A percentile compares a stretch with the other conserved stretches of the same genome.
These are phyloP conservation scores for Pelosia muscerda DNA, from an alignment of 2,888 invertebrate species.

Conservation along the genomic window DNA sequence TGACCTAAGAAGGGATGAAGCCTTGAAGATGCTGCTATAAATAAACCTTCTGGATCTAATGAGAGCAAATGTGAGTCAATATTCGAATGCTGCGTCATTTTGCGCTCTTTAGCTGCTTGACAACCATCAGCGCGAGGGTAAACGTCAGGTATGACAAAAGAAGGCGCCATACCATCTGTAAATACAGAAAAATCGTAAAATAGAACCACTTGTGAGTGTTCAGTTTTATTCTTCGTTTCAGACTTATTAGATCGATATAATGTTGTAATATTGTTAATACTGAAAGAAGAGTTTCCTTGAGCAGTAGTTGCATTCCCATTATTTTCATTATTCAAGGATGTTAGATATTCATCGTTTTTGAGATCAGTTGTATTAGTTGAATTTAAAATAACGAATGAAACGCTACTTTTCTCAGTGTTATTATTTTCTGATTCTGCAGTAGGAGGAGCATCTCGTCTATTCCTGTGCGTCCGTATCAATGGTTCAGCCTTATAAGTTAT, in stretches of 20 bases:
- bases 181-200: constrained; percentile 66
- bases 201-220: constrained; percentile 58
- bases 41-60: constrained; percentile 69
- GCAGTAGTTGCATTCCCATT: constrained; percentile 14
- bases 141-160: constrained; percentile 50
- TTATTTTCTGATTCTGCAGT: constrained; percentile 25
- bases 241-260: constrained; percentile 32
- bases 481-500: constrained; percentile 33
- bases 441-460: constrained; percentile 57
- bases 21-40: constrained; percentile 68
- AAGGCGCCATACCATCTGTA: constrained; percentile 55
- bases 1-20: constrained; percentile 72
- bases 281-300: constrained; percentile 15
- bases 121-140: constrained; percentile 34
- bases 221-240: constrained; percentile 37
- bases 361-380: constrained; percentile 34
- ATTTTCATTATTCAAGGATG: constrained; percentile 18
- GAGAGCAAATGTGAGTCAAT: constrained; percentile 57
- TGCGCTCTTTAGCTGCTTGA: constrained; percentile 15
- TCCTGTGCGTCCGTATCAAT: constrained; percentile 60
- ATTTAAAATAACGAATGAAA: constrained; percentile 40
- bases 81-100: constrained; percentile 31
- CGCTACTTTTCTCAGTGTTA: constrained; percentile 23
- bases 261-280: constrained; percentile 13
- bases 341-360: constrained; percentile 45